Evolutionary conservation across 37 sponge, comb jelly and placozoan species (phyloP).

Genomic region (Corticium candelabrum): DNA sequence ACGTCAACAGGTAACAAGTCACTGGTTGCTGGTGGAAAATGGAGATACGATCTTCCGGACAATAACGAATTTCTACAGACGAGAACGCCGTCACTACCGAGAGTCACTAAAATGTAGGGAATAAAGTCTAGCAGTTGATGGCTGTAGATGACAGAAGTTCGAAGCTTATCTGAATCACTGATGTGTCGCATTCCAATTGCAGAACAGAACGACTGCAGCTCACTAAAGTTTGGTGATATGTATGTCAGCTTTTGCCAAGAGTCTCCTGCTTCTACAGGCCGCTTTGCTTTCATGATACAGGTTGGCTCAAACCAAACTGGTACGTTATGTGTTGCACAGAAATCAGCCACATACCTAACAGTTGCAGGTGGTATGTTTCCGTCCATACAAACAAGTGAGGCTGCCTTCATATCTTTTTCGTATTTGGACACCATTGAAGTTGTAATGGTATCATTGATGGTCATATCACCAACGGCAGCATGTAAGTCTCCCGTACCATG

Average conservation of each 20-base stretch:
- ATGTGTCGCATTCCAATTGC: constrained; percentile 16
- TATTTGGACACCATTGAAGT: constrained; percentile 28
- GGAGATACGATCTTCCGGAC: constrained; percentile 5
- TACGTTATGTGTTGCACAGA: neutral
- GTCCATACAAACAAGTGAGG: constrained; percentile 54
- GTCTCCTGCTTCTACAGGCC: constrained; percentile 17
- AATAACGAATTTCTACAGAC: neutral
- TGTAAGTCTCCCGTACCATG: constrained; percentile 50
- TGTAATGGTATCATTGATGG: constrained; percentile 24
- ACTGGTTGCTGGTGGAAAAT: constrained; percentile 42
- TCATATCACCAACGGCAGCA: constrained; percentile 72
- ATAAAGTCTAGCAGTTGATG: constrained; percentile 27
- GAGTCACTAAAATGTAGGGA: constrained; percentile 53
- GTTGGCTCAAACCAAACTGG: constrained; percentile 74
- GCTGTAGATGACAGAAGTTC: constrained; percentile 3
- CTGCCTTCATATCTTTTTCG: constrained; percentile 12
- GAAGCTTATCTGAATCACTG: neutral
- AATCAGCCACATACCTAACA: constrained; percentile 18
- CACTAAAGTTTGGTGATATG: constrained; percentile 60
- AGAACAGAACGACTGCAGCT: constrained; percentile 39
- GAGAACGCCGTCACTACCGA: constrained; percentile 73
- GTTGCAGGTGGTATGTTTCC: constrained; percentile 41
- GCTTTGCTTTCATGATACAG: constrained; percentile 33
- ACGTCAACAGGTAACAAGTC: constrained; percentile 37
- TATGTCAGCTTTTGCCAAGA: constrained; percentile 14